Conservation (phyloP, 2,113 vertebrate genomes). For the Polypterus senegalus region DNA sequence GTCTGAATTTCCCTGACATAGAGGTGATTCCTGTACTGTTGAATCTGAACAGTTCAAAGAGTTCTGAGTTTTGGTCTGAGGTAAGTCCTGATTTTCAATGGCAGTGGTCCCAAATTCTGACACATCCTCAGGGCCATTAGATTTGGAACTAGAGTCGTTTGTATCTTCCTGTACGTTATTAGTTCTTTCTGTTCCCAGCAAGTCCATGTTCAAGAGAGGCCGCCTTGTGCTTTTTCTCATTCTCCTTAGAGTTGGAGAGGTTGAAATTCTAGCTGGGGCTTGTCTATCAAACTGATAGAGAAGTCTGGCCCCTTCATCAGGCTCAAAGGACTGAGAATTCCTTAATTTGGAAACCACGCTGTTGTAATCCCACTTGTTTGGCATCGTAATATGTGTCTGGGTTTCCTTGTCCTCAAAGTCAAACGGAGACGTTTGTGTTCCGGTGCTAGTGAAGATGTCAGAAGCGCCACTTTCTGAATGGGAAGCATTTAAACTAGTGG, state of each 20-base stretch:
- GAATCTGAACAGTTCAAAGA: no score
- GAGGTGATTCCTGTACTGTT: no score
- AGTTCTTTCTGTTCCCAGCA: slow-evolving; percentile 19
- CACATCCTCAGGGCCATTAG: not conserved
- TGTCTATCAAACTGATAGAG: slow-evolving; percentile 66
- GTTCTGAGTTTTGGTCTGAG: no score
- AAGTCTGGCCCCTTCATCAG: slow-evolving; percentile 16
- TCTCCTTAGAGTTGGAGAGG: slow-evolving; percentile 66
- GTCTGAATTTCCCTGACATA: no score
- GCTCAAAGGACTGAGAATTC: slow-evolving; percentile 30
- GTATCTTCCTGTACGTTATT: slow-evolving; percentile 35
- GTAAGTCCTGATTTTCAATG: no score
- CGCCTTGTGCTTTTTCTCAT: slow-evolving; percentile 49
- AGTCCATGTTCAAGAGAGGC: slow-evolving; percentile 18
- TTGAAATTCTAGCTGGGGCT: slow-evolving; percentile 66
- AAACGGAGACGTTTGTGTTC: slow-evolving; percentile 41
- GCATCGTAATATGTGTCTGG: slow-evolving; percentile 20
- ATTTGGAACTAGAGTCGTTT: not conserved
- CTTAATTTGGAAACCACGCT: slow-evolving; percentile 38
- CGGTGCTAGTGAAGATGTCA: slow-evolving; percentile 22
- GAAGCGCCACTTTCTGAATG: slow-evolving; percentile 28
- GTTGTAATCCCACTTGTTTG: slow-evolving; percentile 24
- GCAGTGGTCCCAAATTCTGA: slow-evolving; percentile 5
- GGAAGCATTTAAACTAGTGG: slow-evolving; percentile 46
- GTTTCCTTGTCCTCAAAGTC: slow-evolving; percentile 33